Evolutionary conservation across 2,888 invertebrate genomes (phyloP), one percentile per base, ranked within the genome.

Genomic region (Psylliodes chrysocephalus): DNA sequence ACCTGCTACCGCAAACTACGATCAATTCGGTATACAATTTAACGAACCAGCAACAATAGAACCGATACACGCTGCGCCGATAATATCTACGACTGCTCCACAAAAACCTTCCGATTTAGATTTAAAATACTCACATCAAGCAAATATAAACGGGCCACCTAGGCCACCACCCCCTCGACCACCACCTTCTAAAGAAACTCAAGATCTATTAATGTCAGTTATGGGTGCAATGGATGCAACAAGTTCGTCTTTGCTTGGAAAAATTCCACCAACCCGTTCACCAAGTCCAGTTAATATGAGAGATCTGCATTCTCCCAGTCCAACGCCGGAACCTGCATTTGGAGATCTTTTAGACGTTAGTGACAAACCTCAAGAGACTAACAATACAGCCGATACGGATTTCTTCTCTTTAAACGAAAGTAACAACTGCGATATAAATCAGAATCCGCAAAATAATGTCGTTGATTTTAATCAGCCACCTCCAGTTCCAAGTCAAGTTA

Each of bases 191-290:
- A 88, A 90, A 67, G 92, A 93, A 81, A 95, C 95, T 0, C 93
- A 94, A 83, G 93, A 94, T 77, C 84, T 95, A 17, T 90, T 95
- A 49, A 86, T 91, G 71, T 92, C 92, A 28, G 94, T 95, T 0
- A 94, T 95, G 33, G 94, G 93, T 1, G 93, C 93, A 60, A 89
- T 95, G 89, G 94, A 95, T 77, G 92, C 93, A 52, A 92, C 94
- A 0, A 94, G 94, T 73, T 91, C 92, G 2, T 91, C 93, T 77
- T 83, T 95, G 55, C 82, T 95, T 60, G 93, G 94, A 72, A 89
- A 94, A 64, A 88, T 94, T 65, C 92, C 94, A 54, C 92, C 90
- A 3, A 94, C 94, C 0, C 87, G 94, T 70, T 93, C 93, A 0
- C 95, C 95, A 0, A 94, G 94, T 80, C 95, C 95, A 0, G 91